Evolutionary conservation across 2,888 invertebrate genomes (phyloP), one percentile per base, ranked within the genome.

Genomic region (Oeneis ivallda): DNA sequence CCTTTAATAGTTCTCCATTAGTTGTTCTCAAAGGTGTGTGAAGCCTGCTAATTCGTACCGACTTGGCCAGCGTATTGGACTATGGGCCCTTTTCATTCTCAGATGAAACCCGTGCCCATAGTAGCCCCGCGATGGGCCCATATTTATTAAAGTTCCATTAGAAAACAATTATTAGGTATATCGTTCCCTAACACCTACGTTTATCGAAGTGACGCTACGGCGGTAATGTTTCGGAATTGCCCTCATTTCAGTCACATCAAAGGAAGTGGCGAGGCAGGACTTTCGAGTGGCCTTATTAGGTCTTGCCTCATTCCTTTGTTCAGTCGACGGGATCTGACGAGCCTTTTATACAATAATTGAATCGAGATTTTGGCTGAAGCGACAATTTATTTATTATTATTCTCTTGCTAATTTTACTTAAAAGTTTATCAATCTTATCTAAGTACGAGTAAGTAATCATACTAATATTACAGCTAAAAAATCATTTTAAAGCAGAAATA

Each of bases 301-400:
- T 81, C 81, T 84, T 82, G 78, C 78, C 81, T 82, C 83, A 81
- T 79, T 76, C 81, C 84, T 89, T 88, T 89, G 89, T 89, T 82
- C 77, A 79, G 75, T 74, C 71, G 72, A 75, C 73, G 74, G 73
- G 72, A 77, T 76, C 73, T 80, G 82, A 82, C 85, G 80, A 86
- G 87, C 88, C 89, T 88, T 88, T 87, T 83, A 85, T 87, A 89
- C 84, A 88, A 78, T 83, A 86, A 86, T 81, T 87, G 84, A 86
- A 85, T 82, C 85, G 84, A 79, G 76, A 72, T 80, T 84, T 79
- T 77, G 56, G 75, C 77, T 79, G 74, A 75, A 66, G 86, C 82
- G 84, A 89, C 88, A 88, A 87, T 19, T n/a, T n/a, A n/a, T n/a
- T n/a, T 39, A 39, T 39, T 41, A 34, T 54, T 15, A 17, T 54